Conservation (phyloP, 2,888 invertebrate species). For the Tridacna gigas region DNA sequence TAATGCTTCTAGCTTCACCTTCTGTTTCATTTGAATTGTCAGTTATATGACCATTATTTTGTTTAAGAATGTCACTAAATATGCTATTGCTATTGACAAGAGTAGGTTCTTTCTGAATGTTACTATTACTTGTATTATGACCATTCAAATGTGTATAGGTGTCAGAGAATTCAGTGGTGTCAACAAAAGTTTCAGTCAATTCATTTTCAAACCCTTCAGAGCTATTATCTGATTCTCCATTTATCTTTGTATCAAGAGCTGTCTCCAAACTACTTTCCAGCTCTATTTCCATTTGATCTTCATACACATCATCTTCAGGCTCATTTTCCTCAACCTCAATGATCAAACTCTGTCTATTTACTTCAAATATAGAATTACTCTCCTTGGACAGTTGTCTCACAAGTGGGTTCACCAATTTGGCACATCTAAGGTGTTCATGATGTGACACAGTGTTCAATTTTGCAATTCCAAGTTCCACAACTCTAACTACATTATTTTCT, state of each 20-base stretch:
- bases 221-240: not conserved
- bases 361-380: not conserved
- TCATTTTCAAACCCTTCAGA: slow-evolving; percentile 14
- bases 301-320: slow-evolving; percentile 46
- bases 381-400: slow-evolving; percentile 39
- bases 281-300: slow-evolving; percentile 43
- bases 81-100: not conserved
- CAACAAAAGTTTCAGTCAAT: not conserved
- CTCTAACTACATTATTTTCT: slow-evolving; percentile 18
- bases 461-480: slow-evolving; percentile 53
- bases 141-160: not conserved
- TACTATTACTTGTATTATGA: not conserved
- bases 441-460: slow-evolving; percentile 56
- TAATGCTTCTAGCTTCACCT: not conserved
- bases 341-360: slow-evolving; percentile 38
- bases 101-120: not conserved
- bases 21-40: not conserved
- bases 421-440: slow-evolving; percentile 57
- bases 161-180: not conserved
- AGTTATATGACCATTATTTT: not conserved
- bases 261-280: slow-evolving; percentile 43
- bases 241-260: slow-evolving; percentile 10
- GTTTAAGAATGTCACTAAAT: no score
- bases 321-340: slow-evolving; percentile 40
- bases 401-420: slow-evolving; percentile 55